Evolutionary conservation across 2,888 invertebrate species (phyloP).

Genomic region (Tupiocoris notatus): DNA sequence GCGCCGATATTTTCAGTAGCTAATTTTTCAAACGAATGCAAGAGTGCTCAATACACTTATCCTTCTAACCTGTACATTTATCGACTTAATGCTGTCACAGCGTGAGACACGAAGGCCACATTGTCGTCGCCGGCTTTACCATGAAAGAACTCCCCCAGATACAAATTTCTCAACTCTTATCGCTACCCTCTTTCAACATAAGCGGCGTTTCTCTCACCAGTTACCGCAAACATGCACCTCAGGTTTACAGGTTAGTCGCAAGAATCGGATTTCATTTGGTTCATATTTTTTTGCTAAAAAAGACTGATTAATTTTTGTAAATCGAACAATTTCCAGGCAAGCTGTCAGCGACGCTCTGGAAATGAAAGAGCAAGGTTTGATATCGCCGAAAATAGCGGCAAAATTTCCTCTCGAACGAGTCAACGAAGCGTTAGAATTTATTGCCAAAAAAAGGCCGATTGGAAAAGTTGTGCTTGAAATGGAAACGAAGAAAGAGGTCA

Average conservation of each 20-base stretch:
- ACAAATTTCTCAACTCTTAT: constrained; percentile 54
- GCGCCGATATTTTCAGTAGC: too few species aligned
- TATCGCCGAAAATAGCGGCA: constrained; percentile 61
- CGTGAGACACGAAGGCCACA: constrained; percentile 59
- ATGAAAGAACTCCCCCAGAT: constrained; percentile 57
- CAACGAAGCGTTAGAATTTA: constrained; percentile 62
- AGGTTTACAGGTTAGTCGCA: constrained; percentile 60
- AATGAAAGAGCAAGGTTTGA: constrained; percentile 62
- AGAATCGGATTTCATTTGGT: too few species aligned
- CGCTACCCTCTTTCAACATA: constrained; percentile 56
- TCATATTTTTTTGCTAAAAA: too few species aligned
- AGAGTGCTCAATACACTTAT: too few species aligned
- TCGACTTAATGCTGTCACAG: too few species aligned
- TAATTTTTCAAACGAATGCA: too few species aligned
- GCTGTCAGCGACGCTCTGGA: constrained; percentile 62
- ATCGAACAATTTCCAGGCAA: constrained; percentile 52
- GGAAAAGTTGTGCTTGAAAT: constrained; percentile 60
- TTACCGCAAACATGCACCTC: constrained; percentile 57
- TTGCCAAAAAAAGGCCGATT: constrained; percentile 60
- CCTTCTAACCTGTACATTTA: too few species aligned
- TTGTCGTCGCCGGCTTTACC: constrained; percentile 58
- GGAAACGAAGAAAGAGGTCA: not conserved
- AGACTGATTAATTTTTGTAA: too few species aligned
- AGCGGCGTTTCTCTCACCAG: constrained; percentile 59
- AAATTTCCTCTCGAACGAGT: constrained; percentile 60